Conservation (phyloP, 92 coral and sea anemone genomes). For the Palythoa grandiflora region DNA sequence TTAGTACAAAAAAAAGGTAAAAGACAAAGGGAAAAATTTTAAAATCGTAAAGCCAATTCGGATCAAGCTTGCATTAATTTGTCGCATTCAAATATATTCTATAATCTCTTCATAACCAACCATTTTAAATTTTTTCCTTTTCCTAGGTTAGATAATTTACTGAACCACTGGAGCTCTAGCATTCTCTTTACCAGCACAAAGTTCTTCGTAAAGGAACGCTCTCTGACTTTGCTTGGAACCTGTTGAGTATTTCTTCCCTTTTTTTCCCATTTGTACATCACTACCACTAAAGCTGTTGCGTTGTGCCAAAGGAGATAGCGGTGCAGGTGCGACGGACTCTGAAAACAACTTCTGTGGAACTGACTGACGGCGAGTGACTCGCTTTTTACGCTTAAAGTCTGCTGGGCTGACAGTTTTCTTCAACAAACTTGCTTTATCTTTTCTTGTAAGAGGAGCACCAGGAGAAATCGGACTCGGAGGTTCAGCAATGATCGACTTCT, state of each 20-base stretch:
- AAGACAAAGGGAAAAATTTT: too few species aligned
- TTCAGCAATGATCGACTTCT: conserved; percentile 15
- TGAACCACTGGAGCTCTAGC: conserved; percentile 51
- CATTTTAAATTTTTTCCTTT: background rate
- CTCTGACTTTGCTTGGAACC: conserved; percentile 43
- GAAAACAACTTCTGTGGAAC: conserved; percentile 88
- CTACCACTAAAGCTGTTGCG: conserved; percentile 71
- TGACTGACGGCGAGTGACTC: conserved; percentile 73
- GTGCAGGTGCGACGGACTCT: conserved; percentile 72
- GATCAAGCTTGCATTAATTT: background rate
- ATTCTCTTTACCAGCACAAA: conserved; percentile 87
- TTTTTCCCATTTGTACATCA: conserved; percentile 52
- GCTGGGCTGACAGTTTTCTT: conserved; percentile 83
- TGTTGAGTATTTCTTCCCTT: conserved; percentile 69
- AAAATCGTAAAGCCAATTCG: background rate
- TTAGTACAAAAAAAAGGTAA: too few species aligned
- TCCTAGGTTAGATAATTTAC: conserved; percentile 11
- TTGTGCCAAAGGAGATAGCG: conserved; percentile 91
- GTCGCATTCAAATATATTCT: background rate
- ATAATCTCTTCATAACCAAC: background rate
- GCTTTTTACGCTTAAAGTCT: conserved; percentile 70
- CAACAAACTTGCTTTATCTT: conserved; percentile 73
- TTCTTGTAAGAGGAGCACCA: conserved; percentile 77
- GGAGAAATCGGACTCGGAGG: conserved; percentile 72
- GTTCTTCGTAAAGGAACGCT: conserved; percentile 70